A percentile compares a stretch with the other conserved stretches of the same genome.
Conservation (phyloP, 2,797 vertebrate species). For the Galagoides demidoff region DNA sequence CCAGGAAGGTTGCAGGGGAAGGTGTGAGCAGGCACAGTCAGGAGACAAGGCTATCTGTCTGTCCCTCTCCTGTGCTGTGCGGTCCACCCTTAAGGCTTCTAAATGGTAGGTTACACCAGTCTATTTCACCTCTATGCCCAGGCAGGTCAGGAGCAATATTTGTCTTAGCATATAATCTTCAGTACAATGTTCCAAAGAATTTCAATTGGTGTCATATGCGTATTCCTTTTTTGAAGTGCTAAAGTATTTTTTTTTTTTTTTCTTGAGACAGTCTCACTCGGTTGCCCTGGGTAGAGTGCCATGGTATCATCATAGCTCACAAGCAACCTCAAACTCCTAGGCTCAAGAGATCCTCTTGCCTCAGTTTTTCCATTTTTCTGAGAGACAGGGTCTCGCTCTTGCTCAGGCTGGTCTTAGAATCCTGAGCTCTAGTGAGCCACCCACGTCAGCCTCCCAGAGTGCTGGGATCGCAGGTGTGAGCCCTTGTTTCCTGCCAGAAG, state of each 20-base stretch:
- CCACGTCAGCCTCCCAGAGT: too few relatives aligned
- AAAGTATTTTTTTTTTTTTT: too few relatives aligned
- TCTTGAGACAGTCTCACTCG: too few relatives aligned
- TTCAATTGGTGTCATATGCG: background rate
- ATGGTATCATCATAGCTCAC: too few relatives aligned
- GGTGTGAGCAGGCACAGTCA: background rate
- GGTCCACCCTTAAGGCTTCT: background rate
- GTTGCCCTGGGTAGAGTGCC: too few relatives aligned
- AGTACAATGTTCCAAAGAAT: background rate
- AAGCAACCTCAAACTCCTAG: too few relatives aligned
- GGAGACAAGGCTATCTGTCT: background rate
- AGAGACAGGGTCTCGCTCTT: too few relatives aligned
- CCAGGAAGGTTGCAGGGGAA: background rate
- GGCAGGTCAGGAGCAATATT: background rate
- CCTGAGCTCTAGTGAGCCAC: too few relatives aligned
- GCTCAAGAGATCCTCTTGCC: too few relatives aligned
- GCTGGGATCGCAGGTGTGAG: too few relatives aligned
- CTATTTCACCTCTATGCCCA: background rate
- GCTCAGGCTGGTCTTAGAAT: too few relatives aligned
- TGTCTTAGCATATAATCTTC: background rate
- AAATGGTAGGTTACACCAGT: background rate
- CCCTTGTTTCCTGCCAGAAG: background rate
- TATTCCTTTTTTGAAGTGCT: background rate
- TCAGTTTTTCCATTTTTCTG: too few relatives aligned
- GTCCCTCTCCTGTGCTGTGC: background rate